A percentile compares a stretch with the other conserved stretches of the same genome.
phyloP scores from a whole-genome alignment of 2,888 invertebrate species.

The Cryptocheilus praepositus region DNA sequence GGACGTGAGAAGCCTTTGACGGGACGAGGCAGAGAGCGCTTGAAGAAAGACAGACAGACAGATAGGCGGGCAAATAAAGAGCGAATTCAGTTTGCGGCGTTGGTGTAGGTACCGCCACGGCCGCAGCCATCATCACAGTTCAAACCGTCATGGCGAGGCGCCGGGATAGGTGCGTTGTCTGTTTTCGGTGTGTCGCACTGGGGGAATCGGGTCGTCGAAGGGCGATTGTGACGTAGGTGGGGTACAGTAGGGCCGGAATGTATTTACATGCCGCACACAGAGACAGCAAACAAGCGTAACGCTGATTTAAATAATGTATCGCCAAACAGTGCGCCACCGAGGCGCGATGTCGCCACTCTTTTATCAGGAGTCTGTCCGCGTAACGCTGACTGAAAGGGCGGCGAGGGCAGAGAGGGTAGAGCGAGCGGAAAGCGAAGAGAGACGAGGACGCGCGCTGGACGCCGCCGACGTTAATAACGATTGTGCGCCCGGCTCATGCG shows the following conservation, averaged over 20 bases:
- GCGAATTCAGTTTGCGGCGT: conserved; percentile 6
- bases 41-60: neutral
- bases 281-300: conserved; percentile 61
- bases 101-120: neutral
- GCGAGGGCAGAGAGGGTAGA: no score
- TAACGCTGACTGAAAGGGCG: no score
- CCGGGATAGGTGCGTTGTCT: neutral
- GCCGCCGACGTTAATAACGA: no score
- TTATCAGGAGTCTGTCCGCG: conserved; percentile 15
- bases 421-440: no score
- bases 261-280: conserved; percentile 63
- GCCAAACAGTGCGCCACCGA: conserved; percentile 55
- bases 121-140: neutral
- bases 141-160: neutral
- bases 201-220: conserved; percentile 18
- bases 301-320: conserved; percentile 68
- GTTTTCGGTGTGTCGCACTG: no score
- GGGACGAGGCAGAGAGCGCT: neutral
- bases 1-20: conserved; percentile 2
- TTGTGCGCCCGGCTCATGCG: no score
- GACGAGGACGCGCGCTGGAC: no score
- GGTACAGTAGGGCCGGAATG: conserved; percentile 26
- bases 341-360: conserved; percentile 49
- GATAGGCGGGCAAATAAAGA: neutral
- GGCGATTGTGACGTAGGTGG: conserved; percentile 12